phyloP scores from a whole-genome alignment of 2,888 invertebrate genomes.

The Unio pictorum region DNA sequence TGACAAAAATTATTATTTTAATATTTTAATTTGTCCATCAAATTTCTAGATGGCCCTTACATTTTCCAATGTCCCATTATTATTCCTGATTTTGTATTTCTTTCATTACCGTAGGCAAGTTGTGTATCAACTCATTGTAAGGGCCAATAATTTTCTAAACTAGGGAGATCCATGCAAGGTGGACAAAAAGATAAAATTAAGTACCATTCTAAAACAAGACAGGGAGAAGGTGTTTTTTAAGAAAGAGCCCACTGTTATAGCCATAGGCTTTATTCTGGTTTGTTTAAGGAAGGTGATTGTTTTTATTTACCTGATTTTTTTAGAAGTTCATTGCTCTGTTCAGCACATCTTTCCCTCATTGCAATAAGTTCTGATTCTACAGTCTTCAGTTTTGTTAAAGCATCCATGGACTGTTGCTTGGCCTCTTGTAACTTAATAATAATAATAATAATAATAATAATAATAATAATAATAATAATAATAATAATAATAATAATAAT shows the following conservation, averaged over 20 bases:
- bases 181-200: too few relatives aligned
- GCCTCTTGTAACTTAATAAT: slow-evolving; percentile 49
- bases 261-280: too few relatives aligned
- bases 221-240: too few relatives aligned
- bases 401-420: slow-evolving; percentile 40
- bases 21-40: background rate
- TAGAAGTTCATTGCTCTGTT: slow-evolving; percentile 63
- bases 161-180: too few relatives aligned
- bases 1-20: too few relatives aligned
- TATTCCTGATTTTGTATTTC: background rate
- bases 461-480: too few relatives aligned
- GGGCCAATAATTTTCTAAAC: too few relatives aligned
- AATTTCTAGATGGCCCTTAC: background rate
- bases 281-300: too few relatives aligned
- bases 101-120: background rate
- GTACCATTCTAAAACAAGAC: too few relatives aligned
- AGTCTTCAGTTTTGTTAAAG: slow-evolving; percentile 47
- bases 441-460: background rate
- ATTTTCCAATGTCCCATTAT: background rate
- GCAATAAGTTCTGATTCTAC: slow-evolving; percentile 60
- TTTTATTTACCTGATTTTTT: slow-evolving; percentile 63
- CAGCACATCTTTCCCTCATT: slow-evolving; percentile 57
- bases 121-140: too few relatives aligned
- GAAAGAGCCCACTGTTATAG: too few relatives aligned
- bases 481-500: too few relatives aligned